Conservation (phyloP, 2,888 invertebrate species). For the Ochlodes sylvanus region DNA sequence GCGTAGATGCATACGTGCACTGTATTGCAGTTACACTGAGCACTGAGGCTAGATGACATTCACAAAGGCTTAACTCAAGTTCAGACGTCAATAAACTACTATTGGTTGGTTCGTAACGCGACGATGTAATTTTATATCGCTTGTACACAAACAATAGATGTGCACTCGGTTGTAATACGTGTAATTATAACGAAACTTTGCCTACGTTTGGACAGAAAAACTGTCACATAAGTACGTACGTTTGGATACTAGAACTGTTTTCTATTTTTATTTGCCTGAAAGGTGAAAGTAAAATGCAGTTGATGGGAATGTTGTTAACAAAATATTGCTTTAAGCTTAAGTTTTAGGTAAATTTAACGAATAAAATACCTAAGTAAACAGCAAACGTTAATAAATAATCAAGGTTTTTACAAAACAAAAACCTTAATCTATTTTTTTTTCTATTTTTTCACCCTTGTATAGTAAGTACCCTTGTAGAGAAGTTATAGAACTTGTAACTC, state of each 20-base stretch:
- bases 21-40: constrained; percentile 68
- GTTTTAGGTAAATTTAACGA: too few relatives aligned
- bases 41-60: constrained; percentile 80
- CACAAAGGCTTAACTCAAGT: constrained; percentile 79
- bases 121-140: constrained; percentile 67
- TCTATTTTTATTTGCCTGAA: too few relatives aligned
- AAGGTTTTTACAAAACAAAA: too few relatives aligned
- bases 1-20: constrained; percentile 69
- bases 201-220: constrained; percentile 2
- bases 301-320: background rate
- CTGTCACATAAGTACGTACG: background rate
- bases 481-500: too few relatives aligned
- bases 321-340: too few relatives aligned
- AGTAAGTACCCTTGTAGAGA: too few relatives aligned
- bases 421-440: too few relatives aligned
- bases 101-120: constrained; percentile 60
- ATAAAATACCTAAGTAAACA: too few relatives aligned
- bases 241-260: background rate
- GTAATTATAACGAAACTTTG: constrained; percentile 27
- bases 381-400: too few relatives aligned
- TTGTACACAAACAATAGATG: constrained; percentile 43
- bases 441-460: too few relatives aligned
- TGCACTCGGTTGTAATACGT: constrained; percentile 11
- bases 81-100: constrained; percentile 77
- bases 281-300: too few relatives aligned